Evolutionary conservation across 2,113 vertebrate genomes (phyloP).

Genomic region (Chauna torquata): DNA sequence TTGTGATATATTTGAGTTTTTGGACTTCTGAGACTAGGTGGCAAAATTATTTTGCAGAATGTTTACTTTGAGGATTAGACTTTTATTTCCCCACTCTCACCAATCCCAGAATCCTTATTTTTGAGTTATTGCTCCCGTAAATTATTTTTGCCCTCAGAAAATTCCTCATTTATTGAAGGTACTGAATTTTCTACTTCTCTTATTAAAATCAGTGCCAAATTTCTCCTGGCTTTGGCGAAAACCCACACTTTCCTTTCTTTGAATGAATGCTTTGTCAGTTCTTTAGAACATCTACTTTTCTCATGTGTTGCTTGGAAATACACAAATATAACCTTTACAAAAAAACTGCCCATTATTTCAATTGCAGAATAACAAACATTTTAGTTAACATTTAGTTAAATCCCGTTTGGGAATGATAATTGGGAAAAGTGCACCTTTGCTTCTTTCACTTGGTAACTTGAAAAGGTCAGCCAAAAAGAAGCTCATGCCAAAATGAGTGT

Average conservation of each 20-base stretch:
- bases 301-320: neutral
- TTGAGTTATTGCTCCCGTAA: neutral
- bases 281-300: neutral
- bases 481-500: neutral
- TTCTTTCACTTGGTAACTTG: neutral
- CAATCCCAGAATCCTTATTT: neutral
- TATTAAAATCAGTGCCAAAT: neutral
- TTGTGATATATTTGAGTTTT: neutral
- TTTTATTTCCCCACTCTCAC: fast-evolving
- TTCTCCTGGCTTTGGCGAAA: neutral
- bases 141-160: neutral
- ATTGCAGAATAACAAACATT: neutral
- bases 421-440: neutral
- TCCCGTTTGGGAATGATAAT: neutral
- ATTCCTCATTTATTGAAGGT: neutral
- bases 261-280: neutral
- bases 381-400: neutral
- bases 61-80: neutral
- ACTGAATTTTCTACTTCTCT: neutral
- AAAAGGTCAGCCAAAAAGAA: neutral
- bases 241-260: neutral
- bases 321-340: neutral
- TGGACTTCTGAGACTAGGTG: neutral
- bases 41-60: neutral
- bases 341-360: neutral